Conservation (phyloP, 2,113 vertebrate species). For the Prolemur simus region DNA sequence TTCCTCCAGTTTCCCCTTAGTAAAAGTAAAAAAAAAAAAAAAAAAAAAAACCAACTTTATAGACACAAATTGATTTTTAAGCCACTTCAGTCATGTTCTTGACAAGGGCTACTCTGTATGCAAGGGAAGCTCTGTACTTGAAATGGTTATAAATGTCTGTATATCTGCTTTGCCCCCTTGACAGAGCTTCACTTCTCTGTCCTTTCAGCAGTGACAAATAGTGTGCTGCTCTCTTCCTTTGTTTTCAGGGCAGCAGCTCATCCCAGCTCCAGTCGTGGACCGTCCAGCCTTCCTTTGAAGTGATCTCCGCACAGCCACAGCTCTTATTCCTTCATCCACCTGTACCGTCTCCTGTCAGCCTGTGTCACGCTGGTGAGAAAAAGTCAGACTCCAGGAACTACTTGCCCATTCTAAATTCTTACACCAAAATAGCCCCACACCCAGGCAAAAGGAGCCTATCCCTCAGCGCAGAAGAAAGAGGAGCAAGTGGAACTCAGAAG, state of each 20-base stretch:
- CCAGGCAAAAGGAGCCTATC: constrained; percentile 86
- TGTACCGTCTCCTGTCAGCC: constrained; percentile 81
- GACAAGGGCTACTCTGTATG: not conserved
- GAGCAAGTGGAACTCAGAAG: constrained; percentile 74
- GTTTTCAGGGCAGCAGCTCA: constrained; percentile 79
- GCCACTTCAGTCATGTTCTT: not conserved
- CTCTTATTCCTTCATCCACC: constrained; percentile 90
- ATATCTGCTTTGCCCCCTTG: not conserved
- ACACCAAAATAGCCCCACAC: constrained; percentile 91
- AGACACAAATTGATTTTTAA: not conserved
- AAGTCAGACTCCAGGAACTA: constrained; percentile 85
- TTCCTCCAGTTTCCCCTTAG: constrained; percentile 33
- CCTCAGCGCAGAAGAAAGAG: constrained; percentile 75
- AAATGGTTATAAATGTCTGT: fast-evolving
- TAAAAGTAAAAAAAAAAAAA: not conserved
- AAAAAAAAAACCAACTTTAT: not conserved
- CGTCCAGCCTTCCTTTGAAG: constrained; percentile 89
- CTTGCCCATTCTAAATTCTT: constrained; percentile 90
- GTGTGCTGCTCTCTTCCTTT: constrained; percentile 37
- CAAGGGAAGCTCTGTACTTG: not conserved
- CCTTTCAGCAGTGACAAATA: not conserved
- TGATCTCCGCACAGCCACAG: constrained; percentile 89
- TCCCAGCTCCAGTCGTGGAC: constrained; percentile 89
- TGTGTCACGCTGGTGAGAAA: constrained; percentile 80
- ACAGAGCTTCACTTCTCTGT: not conserved